Evolutionary conservation across 2,113 vertebrate genomes (phyloP), one percentile per base, ranked within the genome.

Genomic region (Phalacrocorax carbo): DNA sequence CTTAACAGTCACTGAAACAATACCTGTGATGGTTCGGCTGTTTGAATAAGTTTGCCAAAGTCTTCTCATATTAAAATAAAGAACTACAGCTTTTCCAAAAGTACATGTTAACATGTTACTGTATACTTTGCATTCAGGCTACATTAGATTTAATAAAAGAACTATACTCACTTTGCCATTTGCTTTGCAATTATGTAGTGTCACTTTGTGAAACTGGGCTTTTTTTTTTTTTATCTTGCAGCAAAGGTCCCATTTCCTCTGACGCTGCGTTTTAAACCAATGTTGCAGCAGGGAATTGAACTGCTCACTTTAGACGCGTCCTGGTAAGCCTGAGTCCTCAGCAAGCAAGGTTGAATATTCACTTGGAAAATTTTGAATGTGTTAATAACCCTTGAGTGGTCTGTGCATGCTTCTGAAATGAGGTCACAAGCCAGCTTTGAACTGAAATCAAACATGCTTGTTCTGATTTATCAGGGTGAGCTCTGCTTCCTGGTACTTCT

Each of bases 401-500:
- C 68, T 83, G 44, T 77, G 40, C 7, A 1, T 73, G 52, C 46
- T 84, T 54, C 72, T 77, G 76, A 38, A 84, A 36, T 72, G 73
- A 79, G 32, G 25, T 46, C 72, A 69, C 5, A 34, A 65, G 80
- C 69, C 86, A 94, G 58, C 71, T 75, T 23, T 76, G 82, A 88
- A 62, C 57, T 90, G 83, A 89, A 86, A 79, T 36, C 42, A 79
- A 1, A 61, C 6, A 3, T 54, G 40, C 86, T 86, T 94, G 42
- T 86, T 97, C 91, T 97, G 26, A 83, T 95, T 97, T 96, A 38
- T 79, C 95, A 99, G 99, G 99, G 99, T 99, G 92, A 99, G 99
- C 97, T 99, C 99, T 84, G 99, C 99, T 51, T 99, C 99, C 32
- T 99, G 99, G 99, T 99, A 99, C 97, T 99, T 99, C 96, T 98